A percentile compares a stretch with the other conserved stretches of the same genome.
Conservation (phyloP, 1,140 invertebrate genomes). For the Trypoxylus dichotomus region DNA sequence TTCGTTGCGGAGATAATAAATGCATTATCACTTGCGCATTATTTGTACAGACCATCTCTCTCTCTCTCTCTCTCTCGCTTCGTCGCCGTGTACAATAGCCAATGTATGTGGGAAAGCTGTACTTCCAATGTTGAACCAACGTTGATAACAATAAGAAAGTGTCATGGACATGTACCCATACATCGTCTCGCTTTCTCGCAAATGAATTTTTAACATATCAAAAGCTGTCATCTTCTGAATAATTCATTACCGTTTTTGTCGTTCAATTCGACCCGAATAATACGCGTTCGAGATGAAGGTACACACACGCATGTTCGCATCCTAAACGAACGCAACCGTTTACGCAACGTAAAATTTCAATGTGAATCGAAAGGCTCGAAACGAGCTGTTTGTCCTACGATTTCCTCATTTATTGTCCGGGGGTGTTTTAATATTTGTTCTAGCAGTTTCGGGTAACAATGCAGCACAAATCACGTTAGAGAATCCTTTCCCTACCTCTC, state of each 20-base stretch:
- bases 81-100: neutral
- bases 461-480: neutral
- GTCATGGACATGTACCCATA: neutral
- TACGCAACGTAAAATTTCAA: neutral
- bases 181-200: neutral
- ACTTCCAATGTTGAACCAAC: neutral
- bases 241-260: neutral
- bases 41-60: neutral
- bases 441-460: neutral
- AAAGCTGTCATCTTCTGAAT: conserved; percentile 2
- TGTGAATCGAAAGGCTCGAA: neutral
- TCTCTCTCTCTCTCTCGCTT: too few species aligned
- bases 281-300: neutral
- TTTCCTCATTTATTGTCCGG: neutral
- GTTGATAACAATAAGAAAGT: neutral
- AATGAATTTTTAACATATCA: conserved; percentile 8
- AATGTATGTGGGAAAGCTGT: neutral
- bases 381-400: neutral
- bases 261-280: neutral
- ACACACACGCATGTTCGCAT: neutral
- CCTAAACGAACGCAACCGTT: neutral
- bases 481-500: neutral
- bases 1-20: neutral
- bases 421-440: neutral
- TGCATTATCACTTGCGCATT: neutral